phyloP scores from a whole-genome alignment of 1,140 invertebrate species.

The Lithobius niger region DNA sequence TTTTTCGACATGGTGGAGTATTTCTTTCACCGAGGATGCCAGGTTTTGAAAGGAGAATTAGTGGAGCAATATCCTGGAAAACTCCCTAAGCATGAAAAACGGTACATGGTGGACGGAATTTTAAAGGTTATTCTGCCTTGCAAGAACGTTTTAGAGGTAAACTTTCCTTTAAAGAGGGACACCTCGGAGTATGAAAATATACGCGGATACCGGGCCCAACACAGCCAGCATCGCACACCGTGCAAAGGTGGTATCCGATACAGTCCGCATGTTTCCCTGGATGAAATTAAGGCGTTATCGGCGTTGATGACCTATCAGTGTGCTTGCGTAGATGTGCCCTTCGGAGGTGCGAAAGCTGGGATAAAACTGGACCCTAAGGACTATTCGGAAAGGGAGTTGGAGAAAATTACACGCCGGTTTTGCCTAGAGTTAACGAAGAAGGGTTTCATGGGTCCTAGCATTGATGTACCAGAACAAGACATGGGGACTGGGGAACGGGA shows the following conservation, averaged over 20 bases:
- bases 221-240: too few relatives aligned
- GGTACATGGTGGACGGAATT: constrained; percentile 82
- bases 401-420: constrained; percentile 95
- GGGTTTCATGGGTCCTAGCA: constrained; percentile 84
- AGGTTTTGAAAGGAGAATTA: constrained; percentile 72
- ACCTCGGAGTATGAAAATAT: constrained; percentile 95
- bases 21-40: too few relatives aligned
- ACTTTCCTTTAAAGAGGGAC: constrained; percentile 87
- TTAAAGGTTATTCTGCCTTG: constrained; percentile 85
- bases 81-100: constrained; percentile 65
- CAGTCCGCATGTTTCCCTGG: constrained; percentile 80
- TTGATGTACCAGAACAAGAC: constrained; percentile 79
- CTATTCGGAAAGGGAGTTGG: constrained; percentile 90
- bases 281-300: constrained; percentile 89
- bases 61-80: constrained; percentile 63
- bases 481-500: constrained; percentile 61
- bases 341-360: constrained; percentile 88
- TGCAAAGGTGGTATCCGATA: constrained; percentile 99
- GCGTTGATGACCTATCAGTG: constrained; percentile 95
- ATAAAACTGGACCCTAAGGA: constrained; percentile 93
- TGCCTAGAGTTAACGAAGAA: constrained; percentile 96
- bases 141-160: constrained; percentile 85
- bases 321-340: constrained; percentile 91
- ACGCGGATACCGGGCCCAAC: constrained; percentile 88
- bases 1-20: constrained; percentile 96